Conservation (phyloP, 2,888 invertebrate species). For the Brenthis hecate region DNA sequence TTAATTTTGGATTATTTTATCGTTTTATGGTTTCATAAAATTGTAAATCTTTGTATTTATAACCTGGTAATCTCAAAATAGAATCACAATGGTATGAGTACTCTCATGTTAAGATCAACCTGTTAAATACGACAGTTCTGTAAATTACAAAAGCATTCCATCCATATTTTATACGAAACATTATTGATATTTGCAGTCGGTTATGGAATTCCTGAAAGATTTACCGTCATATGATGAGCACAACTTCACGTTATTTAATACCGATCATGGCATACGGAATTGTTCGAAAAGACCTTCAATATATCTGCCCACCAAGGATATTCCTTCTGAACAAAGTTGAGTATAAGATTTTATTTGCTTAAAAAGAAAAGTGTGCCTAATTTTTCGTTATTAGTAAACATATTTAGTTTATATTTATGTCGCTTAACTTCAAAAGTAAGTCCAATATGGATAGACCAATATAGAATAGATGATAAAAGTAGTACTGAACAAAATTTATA, state of each 20-base stretch:
- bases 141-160: constrained; percentile 32
- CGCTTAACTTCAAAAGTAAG: too few relatives aligned
- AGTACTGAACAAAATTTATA: too few relatives aligned
- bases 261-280: constrained; percentile 91
- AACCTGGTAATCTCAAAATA: constrained; percentile 44
- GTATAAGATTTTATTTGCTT: constrained; percentile 46
- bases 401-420: too few relatives aligned
- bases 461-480: too few relatives aligned
- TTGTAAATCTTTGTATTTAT: constrained; percentile 44
- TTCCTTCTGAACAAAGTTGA: constrained; percentile 96
- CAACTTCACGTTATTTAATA: constrained; percentile 95
- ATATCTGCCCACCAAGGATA: constrained; percentile 95
- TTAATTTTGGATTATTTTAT: constrained; percentile 59
- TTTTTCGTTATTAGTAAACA: too few relatives aligned
- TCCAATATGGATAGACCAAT: too few relatives aligned
- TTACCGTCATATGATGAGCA: constrained; percentile 94
- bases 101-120: constrained; percentile 19
- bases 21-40: constrained; percentile 51
- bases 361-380: too few relatives aligned
- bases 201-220: constrained; percentile 94
- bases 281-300: constrained; percentile 94
- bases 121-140: constrained; percentile 5
- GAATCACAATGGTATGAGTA: constrained; percentile 60
- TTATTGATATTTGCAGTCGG: constrained; percentile 85
- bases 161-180: constrained; percentile 38